These are phyloP conservation scores for Drosophila mettleri DNA, from an alignment of 2,888 invertebrate species.

Conservation along the genomic window DNA sequence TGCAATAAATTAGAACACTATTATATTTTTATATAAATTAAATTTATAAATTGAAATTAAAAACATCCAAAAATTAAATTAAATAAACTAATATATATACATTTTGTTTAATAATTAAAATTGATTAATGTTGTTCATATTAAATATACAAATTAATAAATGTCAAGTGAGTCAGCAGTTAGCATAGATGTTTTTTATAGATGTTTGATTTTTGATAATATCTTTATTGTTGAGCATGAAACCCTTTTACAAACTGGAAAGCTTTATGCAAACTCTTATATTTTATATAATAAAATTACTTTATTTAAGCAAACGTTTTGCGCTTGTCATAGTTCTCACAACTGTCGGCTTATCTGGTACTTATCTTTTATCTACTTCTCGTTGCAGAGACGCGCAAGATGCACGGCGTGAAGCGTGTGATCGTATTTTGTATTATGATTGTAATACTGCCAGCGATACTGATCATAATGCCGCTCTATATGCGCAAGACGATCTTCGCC, in stretches of 20 bases:
- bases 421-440: constrained; percentile 91
- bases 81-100: too few relatives aligned
- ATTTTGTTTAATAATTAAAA: neutral
- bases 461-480: constrained; percentile 91
- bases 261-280: neutral
- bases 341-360: constrained; percentile 19
- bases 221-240: neutral
- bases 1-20: too few relatives aligned
- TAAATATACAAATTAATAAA: neutral
- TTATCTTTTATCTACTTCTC: constrained; percentile 25
- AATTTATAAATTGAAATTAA: too few relatives aligned
- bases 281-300: neutral
- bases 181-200: neutral
- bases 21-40: too few relatives aligned
- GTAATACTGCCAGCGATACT: constrained; percentile 90
- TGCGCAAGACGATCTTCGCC: constrained; percentile 91
- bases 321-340: neutral
- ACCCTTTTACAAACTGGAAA: neutral
- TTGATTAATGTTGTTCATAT: neutral
- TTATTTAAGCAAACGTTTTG: neutral
- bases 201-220: neutral
- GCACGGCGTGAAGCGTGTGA: constrained; percentile 92
- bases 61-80: neutral
- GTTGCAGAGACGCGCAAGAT: constrained; percentile 89
- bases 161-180: neutral